Evolutionary conservation across 2,797 vertebrate genomes (phyloP).

Genomic region (Xyrichtys novacula): DNA sequence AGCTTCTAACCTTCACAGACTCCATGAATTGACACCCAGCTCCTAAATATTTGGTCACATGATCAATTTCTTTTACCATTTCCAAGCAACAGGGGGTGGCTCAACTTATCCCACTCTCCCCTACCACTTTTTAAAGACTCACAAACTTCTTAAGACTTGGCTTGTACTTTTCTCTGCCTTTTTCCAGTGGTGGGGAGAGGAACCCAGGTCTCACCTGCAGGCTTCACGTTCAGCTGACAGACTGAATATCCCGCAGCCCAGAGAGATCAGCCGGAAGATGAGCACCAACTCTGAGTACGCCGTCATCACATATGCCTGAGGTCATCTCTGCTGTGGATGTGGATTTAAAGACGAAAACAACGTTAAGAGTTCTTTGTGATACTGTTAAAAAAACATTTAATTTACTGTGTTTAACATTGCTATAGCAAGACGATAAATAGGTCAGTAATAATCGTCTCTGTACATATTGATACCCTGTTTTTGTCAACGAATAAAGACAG

Average conservation of each 20-base stretch:
- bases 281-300: constrained; percentile 88
- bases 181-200: constrained; percentile 77
- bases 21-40: too few species aligned
- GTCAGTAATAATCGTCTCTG: too few species aligned
- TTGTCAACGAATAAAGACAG: constrained; percentile 37
- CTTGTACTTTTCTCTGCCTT: constrained; percentile 17
- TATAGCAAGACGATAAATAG: background rate
- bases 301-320: constrained; percentile 83
- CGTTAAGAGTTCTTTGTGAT: background rate
- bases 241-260: constrained; percentile 79
- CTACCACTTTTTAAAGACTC: too few species aligned
- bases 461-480: too few species aligned
- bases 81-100: too few species aligned
- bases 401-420: background rate
- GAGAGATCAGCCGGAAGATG: constrained; percentile 85
- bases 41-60: too few species aligned
- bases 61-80: too few species aligned
- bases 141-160: too few species aligned
- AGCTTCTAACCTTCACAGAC: too few species aligned
- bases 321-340: background rate
- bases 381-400: background rate
- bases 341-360: background rate
- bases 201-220: constrained; percentile 69
- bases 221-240: constrained; percentile 83
- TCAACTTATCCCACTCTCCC: too few species aligned